Evolutionary conservation across 2,113 vertebrate genomes (phyloP).

Genomic region (Neolamprologus hecqui): DNA sequence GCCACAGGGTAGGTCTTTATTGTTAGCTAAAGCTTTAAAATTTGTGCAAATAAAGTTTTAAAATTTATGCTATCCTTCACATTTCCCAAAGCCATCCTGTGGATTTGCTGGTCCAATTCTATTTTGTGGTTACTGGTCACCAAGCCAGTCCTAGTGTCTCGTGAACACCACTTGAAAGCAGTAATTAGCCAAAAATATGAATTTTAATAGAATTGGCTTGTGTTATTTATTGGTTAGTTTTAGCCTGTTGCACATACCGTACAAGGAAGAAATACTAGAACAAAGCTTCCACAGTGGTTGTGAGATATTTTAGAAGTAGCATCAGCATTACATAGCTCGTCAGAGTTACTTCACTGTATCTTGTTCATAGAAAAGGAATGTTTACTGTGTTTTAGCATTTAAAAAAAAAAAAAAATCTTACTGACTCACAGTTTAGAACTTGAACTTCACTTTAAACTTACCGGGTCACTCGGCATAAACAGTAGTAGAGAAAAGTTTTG

Average conservation of each 20-base stretch:
- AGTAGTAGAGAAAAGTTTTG: not conserved
- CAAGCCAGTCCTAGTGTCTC: not conserved
- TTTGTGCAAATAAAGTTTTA: not conserved
- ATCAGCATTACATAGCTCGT: not conserved
- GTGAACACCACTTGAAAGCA: not conserved
- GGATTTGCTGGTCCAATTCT: too few relatives aligned
- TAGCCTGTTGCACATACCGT: not conserved
- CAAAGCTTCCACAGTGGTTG: not conserved
- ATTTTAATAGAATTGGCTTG: not conserved
- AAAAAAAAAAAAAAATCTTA: not conserved
- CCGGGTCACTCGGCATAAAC: not conserved
- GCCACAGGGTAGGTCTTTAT: not conserved
- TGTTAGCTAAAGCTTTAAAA: not conserved
- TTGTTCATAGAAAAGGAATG: not conserved
- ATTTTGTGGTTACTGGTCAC: not conserved
- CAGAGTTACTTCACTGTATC: not conserved
- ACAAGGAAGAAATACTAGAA: not conserved
- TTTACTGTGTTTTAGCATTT: not conserved
- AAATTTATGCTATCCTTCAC: not conserved
- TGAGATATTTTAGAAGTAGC: not conserved
- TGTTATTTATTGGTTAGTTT: not conserved
- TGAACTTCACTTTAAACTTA: not conserved
- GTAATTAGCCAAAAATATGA: not conserved
- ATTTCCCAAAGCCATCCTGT: too few relatives aligned
- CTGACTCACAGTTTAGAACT: not conserved